Conservation (phyloP, 2,888 invertebrate genomes). For the Cosmopolites sordidus region DNA sequence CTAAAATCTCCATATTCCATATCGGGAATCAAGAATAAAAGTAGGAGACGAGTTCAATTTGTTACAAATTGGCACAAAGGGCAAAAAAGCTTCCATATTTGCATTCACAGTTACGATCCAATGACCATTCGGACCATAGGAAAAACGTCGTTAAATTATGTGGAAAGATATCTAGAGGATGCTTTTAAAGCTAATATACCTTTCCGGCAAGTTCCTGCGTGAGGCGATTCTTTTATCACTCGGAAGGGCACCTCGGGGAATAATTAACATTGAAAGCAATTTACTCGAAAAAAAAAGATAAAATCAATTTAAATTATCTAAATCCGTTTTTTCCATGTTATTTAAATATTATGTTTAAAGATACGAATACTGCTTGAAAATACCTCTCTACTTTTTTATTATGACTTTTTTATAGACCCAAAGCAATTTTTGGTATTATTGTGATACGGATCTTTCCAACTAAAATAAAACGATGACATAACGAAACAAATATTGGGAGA, state of each 20-base stretch:
- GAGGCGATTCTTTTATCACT: background rate
- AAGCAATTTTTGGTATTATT: too few species aligned
- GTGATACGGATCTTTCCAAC: too few species aligned
- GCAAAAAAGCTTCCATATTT: slow-evolving; percentile 20
- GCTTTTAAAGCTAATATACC: slow-evolving; percentile 10
- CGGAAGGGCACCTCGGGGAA: background rate
- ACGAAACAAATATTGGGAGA: too few species aligned
- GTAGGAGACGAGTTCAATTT: slow-evolving; percentile 20
- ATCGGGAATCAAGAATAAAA: slow-evolving; percentile 12
- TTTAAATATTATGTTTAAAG: too few species aligned
- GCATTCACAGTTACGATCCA: slow-evolving; percentile 21
- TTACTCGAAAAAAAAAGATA: too few species aligned
- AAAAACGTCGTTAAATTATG: slow-evolving; percentile 15
- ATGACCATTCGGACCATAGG: slow-evolving; percentile 14
- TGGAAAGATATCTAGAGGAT: slow-evolving; percentile 11
- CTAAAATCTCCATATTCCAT: slow-evolving; percentile 17
- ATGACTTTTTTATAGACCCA: too few species aligned
- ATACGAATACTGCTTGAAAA: too few species aligned
- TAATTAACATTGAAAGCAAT: background rate
- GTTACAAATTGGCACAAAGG: slow-evolving; percentile 25
- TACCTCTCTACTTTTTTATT: too few species aligned
- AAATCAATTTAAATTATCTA: too few species aligned
- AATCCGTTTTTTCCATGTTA: too few species aligned
- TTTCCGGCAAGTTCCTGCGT: background rate
- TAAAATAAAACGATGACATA: too few species aligned